Evolutionary conservation across 1,140 invertebrate species (phyloP), one percentile per base, ranked within the genome.

Genomic region (Dinothrombium tinctorium): DNA sequence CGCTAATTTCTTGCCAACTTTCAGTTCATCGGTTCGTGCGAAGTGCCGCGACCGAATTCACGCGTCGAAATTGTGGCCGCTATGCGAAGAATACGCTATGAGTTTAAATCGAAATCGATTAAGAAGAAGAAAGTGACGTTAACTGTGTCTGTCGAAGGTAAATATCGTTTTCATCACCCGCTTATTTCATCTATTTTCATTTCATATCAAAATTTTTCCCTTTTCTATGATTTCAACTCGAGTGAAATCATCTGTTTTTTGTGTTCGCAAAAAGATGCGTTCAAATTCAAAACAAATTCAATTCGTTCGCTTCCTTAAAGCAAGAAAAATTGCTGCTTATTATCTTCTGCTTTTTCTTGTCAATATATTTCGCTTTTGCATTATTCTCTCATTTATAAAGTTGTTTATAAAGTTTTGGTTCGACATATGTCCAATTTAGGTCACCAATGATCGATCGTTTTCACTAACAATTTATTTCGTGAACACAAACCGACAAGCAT

Each of bases 111-210:
- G 48, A 84, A 87, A 61, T 81, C 80, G 28, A 79, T 89, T 50
- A 95, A 95, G 63, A 96, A 98, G 62, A 80, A 81, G 57, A 94
- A 95, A 69, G 87, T 96, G 47, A 78, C 74, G 35, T 68, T 98
- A 44, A 77, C 83, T 53, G 74, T 98, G 42, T 94, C 87, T 1
- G 77, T 89, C 3, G 83, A 94, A 49, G 89, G 45, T 31, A 15
- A 14, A 29, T 40, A 21, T 22, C 8, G 9, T 12, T 33, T 33
- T 33, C 17, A n/a, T n/a, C n/a, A n/a, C n/a, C n/a, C n/a, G n/a
- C n/a, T n/a, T n/a, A n/a, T n/a, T n/a, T n/a, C n/a, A n/a, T n/a
- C n/a, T n/a, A n/a, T n/a, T n/a, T n/a, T n/a, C n/a, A n/a, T n/a
- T n/a, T n/a, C n/a, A n/a, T n/a, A 28, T 8, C 26, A 28, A 28